A percentile compares a stretch with the other conserved stretches of the same genome.
These are phyloP conservation scores for Caenorhabditis angaria DNA, from an alignment of 2,888 invertebrate genomes.

Conservation along the genomic window DNA sequence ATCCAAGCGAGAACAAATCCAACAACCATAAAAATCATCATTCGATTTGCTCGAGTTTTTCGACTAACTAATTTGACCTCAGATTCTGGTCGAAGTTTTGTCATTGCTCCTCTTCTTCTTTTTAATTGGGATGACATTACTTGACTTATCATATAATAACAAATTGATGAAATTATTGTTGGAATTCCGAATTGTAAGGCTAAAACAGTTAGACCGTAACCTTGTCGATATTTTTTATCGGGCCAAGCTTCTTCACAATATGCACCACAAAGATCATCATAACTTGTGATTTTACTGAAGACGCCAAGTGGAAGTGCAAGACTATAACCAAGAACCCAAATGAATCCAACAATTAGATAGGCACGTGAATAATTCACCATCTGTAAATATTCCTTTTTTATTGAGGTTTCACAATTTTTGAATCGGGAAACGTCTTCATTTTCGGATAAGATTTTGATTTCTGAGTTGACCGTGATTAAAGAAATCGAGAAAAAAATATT, in stretches of 20 bases:
- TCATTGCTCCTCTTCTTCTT: slow-evolving; percentile 45
- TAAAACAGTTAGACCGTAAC: slow-evolving; percentile 62
- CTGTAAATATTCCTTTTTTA: slow-evolving; percentile 27
- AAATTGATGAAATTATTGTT: slow-evolving; percentile 63
- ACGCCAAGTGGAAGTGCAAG: slow-evolving; percentile 68
- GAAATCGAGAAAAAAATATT: too few relatives aligned
- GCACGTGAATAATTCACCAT: slow-evolving; percentile 63
- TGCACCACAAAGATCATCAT: slow-evolving; percentile 63
- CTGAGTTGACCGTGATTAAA: too few relatives aligned
- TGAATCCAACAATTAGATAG: slow-evolving; percentile 54
- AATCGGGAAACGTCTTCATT: too few relatives aligned
- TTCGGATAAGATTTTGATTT: too few relatives aligned
- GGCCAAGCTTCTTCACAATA: slow-evolving; percentile 71
- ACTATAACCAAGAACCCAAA: slow-evolving; percentile 67
- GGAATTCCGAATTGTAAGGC: slow-evolving; percentile 71
- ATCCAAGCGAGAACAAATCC: slow-evolving; percentile 70
- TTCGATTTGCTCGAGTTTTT: slow-evolving; percentile 58
- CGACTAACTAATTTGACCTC: slow-evolving; percentile 51
- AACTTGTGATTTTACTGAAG: slow-evolving; percentile 57
- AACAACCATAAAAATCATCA: slow-evolving; percentile 70
- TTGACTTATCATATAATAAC: slow-evolving; percentile 54
- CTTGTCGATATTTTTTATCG: slow-evolving; percentile 28
- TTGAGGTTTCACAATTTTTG: too few relatives aligned
- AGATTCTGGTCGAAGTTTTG: slow-evolving; percentile 44
- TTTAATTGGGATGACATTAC: slow-evolving; percentile 52